phyloP scores from a whole-genome alignment of 2,797 vertebrate species.

The Mormyrus hasselquistii region DNA sequence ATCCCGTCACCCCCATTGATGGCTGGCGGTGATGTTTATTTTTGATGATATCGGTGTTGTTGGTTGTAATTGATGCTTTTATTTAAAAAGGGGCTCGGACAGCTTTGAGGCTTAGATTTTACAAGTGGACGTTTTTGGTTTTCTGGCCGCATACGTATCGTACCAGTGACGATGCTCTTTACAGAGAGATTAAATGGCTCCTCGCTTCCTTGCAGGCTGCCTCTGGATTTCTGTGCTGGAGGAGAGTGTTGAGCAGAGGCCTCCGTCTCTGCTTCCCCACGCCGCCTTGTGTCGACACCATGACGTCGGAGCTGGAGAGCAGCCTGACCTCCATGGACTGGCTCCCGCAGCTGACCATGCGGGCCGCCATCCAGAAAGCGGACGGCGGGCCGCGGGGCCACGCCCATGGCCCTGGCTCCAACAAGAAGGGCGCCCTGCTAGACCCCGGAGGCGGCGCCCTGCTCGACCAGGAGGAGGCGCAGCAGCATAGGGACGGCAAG shows the following conservation, averaged over 20 bases:
- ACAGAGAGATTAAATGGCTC: neutral
- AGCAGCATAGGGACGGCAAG: conserved; percentile 78
- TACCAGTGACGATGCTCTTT: neutral
- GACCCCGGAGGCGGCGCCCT: conserved; percentile 63
- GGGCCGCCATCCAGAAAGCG: conserved; percentile 71
- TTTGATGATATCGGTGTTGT: neutral
- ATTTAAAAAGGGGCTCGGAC: neutral
- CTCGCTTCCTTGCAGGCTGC: conserved; percentile 40
- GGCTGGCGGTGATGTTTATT: neutral
- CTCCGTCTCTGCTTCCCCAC: conserved; percentile 27
- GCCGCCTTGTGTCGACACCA: conserved; percentile 40
- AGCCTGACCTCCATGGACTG: conserved; percentile 83
- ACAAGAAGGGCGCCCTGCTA: conserved; percentile 66
- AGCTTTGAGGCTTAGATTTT: neutral
- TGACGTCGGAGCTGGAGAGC: conserved; percentile 83
- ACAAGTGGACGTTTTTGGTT: neutral
- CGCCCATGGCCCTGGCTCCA: conserved; percentile 55
- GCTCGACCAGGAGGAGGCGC: conserved; percentile 74
- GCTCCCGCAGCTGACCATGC: conserved; percentile 79
- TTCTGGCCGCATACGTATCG: neutral
- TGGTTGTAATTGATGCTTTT: conserved; percentile 2
- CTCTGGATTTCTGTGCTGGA: conserved; percentile 51
- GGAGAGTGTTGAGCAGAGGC: conserved; percentile 50
- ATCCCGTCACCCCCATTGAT: neutral
- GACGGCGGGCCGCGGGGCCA: conserved; percentile 54